Evolutionary conservation across 1,140 invertebrate genomes (phyloP), one percentile per base, ranked within the genome.

Genomic region (Zophobas morio): DNA sequence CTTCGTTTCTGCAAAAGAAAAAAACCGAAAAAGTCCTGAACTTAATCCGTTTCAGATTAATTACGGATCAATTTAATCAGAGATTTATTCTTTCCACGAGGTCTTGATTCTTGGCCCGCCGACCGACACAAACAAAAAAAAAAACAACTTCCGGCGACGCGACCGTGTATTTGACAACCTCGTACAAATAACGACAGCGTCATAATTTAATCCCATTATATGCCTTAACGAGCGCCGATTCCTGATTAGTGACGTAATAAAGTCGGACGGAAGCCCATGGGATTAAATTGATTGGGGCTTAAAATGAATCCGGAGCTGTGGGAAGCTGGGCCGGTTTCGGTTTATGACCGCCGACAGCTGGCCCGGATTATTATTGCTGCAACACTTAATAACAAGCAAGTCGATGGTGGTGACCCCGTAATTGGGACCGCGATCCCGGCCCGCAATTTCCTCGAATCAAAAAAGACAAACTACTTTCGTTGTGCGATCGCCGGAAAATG

Each of bases 201-300:
- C 3, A 51, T 51, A 51, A 57, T 57, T 57, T 57, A 57, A 57
- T 57, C 54, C 54, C 3, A 35, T 57, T 34, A 57, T 57, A 4
- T 34, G 3, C 3, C 54, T 57, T 57, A 1, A 57, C 34, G 54
- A 1, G 2, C 49, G 54, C 34, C 39, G 39, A 40, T 40, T 37
- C 39, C 39, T 66, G 60, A 66, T 66, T 66, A 66, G 60, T 66
- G 60, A 66, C 60, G 37, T 40, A 66, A 66, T 66, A 66, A 66
- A 66, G 39, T 66, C 60, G 20, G 5, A 5, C 54, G 54, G 35
- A 57, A 57, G 34, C 54, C 34, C 8, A 35, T 36, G 54, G 54
- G 34, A 57, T 57, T 35, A 57, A 57, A 57, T 57, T 66, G 60
- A 66, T 66, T 66, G 60, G 60, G 20, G 60, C 60, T 66, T 66